Percentiles rank a stretch among this genome's conserved stretches.
Conservation (phyloP, 92 coral and sea anemone species). For the Porites divaricata region DNA sequence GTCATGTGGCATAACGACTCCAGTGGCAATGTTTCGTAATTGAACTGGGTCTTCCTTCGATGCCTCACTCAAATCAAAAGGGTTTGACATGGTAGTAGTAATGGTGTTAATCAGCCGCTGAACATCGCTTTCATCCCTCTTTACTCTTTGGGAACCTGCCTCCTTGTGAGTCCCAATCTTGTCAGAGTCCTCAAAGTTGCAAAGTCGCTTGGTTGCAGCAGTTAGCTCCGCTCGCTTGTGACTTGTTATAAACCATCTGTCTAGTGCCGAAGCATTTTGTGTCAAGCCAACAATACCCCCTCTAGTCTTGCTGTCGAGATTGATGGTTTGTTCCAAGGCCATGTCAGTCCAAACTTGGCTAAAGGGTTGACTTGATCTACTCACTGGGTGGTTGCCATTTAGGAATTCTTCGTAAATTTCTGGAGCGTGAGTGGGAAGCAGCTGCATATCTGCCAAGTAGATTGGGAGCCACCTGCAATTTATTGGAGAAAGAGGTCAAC, state of each 20-base stretch:
- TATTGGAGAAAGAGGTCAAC: slow-evolving; percentile 26
- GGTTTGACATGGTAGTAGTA: slow-evolving; percentile 60
- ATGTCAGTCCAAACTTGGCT: slow-evolving; percentile 74
- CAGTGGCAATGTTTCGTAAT: slow-evolving; percentile 66
- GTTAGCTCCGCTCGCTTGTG: slow-evolving; percentile 54
- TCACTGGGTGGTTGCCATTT: slow-evolving; percentile 64
- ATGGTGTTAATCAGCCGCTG: slow-evolving; percentile 58
- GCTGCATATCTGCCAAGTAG: slow-evolving; percentile 70
- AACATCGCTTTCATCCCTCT: slow-evolving; percentile 66
- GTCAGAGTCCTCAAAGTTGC: slow-evolving; percentile 21
- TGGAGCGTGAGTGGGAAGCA: slow-evolving; percentile 58
- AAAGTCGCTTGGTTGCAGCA: slow-evolving; percentile 53
- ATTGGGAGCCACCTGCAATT: slow-evolving; percentile 71
- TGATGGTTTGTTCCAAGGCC: slow-evolving; percentile 77
- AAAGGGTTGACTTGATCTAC: slow-evolving; percentile 62
- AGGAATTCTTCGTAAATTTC: slow-evolving; percentile 52
- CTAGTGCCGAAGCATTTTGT: slow-evolving; percentile 49
- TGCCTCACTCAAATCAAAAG: slow-evolving; percentile 55
- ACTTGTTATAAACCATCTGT: slow-evolving; percentile 54
- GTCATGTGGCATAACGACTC: slow-evolving; percentile 57
- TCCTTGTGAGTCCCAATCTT: slow-evolving; percentile 69
- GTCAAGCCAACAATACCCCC: slow-evolving; percentile 63
- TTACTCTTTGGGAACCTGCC: slow-evolving; percentile 48
- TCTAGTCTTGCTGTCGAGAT: slow-evolving; percentile 73
- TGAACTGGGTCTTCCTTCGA: slow-evolving; percentile 43